These are phyloP conservation scores for Rhadina sibilatrix DNA, from an alignment of 2,113 vertebrate genomes.

Conservation along the genomic window DNA sequence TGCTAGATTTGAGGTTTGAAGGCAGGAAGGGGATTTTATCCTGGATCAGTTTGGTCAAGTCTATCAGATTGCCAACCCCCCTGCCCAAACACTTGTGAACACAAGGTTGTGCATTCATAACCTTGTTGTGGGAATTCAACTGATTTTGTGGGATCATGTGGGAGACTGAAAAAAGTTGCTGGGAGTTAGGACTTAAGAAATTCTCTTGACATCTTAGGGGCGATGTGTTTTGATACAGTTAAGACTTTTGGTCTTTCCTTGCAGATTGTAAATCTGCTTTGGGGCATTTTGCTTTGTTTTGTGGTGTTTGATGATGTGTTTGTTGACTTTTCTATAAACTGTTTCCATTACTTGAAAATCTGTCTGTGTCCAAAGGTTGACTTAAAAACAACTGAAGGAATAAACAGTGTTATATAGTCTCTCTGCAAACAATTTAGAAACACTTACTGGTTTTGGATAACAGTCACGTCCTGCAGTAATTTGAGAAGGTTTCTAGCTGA, in stretches of 20 bases:
- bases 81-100: background rate
- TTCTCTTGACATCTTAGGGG: background rate
- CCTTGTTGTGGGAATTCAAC: background rate
- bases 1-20: background rate
- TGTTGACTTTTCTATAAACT: background rate
- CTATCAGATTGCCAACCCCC: rapidly evolving
- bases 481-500: background rate
- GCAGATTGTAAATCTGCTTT: background rate
- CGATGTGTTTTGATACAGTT: background rate
- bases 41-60: background rate
- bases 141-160: background rate
- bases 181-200: background rate
- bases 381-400: background rate
- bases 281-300: background rate
- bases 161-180: background rate
- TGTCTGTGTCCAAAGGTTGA: background rate
- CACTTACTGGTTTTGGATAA: background rate
- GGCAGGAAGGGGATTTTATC: background rate
- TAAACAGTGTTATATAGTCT: background rate
- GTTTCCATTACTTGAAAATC: background rate
- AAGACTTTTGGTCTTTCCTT: background rate
- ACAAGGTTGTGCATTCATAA: background rate
- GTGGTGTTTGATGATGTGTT: background rate
- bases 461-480: background rate
- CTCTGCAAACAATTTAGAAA: background rate